These are phyloP conservation scores for Xestia sexstrigata DNA, from an alignment of 2,888 invertebrate species.

Conservation along the genomic window DNA sequence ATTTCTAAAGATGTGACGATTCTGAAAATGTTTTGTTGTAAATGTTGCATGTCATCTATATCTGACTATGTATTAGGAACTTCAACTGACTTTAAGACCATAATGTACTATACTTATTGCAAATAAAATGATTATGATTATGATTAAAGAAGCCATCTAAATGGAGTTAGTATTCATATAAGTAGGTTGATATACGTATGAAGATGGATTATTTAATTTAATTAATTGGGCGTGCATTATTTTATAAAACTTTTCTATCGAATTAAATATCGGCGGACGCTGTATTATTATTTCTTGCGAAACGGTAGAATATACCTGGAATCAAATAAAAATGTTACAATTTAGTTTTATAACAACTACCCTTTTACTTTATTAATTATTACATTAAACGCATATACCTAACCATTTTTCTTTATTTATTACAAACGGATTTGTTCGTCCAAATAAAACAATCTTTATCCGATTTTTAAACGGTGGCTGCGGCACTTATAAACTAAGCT, in stretches of 20 bases:
- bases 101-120: no score
- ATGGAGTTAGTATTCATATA: not conserved
- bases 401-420: not conserved
- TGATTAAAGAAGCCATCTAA: not conserved
- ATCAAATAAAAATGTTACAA: not conserved
- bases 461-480: slow-evolving; percentile 1
- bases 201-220: not conserved
- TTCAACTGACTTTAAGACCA: no score
- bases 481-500: slow-evolving; percentile 46
- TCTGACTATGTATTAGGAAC: no score
- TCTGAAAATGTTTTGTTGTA: no score
- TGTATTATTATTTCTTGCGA: not conserved
- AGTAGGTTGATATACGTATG: not conserved
- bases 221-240: no score
- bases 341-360: not conserved
- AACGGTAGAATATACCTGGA: not conserved
- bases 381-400: not conserved
- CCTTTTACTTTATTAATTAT: not conserved
- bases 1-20: no score
- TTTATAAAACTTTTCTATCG: not conserved
- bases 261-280: not conserved
- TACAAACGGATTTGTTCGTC: not conserved
- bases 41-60: no score
- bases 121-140: no score
- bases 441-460: slow-evolving; percentile 20